phyloP scores from a whole-genome alignment of 2,888 invertebrate genomes.

The Criorhina ranunculi region DNA sequence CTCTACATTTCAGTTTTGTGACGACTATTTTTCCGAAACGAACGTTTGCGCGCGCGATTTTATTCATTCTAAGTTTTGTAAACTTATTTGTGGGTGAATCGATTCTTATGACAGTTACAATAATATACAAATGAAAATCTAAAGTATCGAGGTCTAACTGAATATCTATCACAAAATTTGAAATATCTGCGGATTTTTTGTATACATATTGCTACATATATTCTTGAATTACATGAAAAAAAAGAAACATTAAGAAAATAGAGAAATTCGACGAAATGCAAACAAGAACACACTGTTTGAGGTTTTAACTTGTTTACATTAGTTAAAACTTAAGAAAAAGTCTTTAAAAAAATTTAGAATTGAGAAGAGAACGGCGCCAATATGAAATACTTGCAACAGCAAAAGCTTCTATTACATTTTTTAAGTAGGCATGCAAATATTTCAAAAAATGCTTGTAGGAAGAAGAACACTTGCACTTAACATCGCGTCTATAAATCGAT shows the following conservation, averaged over 20 bases:
- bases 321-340: no score
- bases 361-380: no score
- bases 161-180: background rate
- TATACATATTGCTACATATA: background rate
- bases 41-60: conserved; percentile 80
- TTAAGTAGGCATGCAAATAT: background rate
- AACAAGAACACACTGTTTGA: conserved; percentile 14
- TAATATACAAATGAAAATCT: background rate
- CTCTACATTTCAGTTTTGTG: conserved; percentile 80
- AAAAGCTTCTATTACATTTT: no score
- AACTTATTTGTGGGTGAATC: conserved; percentile 24
- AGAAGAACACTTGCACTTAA: background rate
- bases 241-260: conserved; percentile 10
- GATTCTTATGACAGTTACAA: background rate
- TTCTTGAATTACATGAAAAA: no score
- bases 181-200: background rate
- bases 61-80: conserved; percentile 24
- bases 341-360: background rate
- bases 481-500: background rate
- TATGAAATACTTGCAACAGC: no score
- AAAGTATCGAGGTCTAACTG: no score
- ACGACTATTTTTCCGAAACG: conserved; percentile 83
- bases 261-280: conserved; percentile 3
- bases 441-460: background rate
- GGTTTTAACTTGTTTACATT: conserved; percentile 16